Evolutionary conservation across 1,140 invertebrate species (phyloP).

Genomic region (Myzus persicae): DNA sequence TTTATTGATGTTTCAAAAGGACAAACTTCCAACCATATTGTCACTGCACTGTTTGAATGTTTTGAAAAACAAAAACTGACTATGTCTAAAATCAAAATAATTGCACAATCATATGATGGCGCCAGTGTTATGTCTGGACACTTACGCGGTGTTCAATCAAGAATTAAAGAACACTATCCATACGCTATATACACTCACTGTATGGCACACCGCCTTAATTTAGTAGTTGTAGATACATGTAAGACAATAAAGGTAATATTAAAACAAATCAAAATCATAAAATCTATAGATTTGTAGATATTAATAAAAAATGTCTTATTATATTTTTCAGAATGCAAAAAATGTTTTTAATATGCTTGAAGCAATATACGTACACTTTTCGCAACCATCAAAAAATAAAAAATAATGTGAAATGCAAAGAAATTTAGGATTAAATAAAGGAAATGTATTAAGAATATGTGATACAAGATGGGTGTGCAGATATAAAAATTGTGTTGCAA

Average conservation of each 20-base stretch:
- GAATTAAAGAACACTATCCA: constrained; percentile 8
- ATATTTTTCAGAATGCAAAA: neutral
- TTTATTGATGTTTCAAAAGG: no score
- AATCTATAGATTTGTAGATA: neutral
- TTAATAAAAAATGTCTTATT: neutral
- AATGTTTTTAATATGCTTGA: neutral
- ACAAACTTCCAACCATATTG: no score
- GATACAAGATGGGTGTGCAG: neutral
- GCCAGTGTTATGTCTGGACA: neutral
- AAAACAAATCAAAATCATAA: neutral
- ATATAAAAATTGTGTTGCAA: constrained; percentile 16
- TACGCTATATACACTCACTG: neutral
- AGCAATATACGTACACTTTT: neutral
- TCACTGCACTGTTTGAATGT: no score
- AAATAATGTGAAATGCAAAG: neutral
- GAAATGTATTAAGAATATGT: neutral
- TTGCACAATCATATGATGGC: neutral
- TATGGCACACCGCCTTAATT: neutral
- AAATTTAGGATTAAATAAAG: neutral
- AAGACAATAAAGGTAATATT: neutral
- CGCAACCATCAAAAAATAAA: neutral
- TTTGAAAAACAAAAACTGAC: no score
- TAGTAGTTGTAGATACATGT: constrained; percentile 1
- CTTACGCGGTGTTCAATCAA: neutral
- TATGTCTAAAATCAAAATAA: neutral